Conservation (phyloP, 2,888 invertebrate genomes). For the Drosophila parthenogenetica region DNA sequence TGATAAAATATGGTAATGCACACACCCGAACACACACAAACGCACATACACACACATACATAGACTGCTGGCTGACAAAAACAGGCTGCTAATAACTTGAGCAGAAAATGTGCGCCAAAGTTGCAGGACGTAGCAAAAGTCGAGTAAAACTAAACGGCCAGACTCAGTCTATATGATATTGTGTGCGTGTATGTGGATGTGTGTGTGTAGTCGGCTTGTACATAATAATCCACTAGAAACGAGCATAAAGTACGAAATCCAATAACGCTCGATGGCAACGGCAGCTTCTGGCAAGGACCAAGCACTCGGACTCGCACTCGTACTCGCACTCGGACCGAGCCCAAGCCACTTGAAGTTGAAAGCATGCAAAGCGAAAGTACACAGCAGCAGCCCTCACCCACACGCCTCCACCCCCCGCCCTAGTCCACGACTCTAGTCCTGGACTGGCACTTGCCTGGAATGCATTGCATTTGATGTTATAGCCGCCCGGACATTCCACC, state of each 20-base stretch:
- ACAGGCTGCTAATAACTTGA: slow-evolving; percentile 81
- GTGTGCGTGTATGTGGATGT: slow-evolving; percentile 21
- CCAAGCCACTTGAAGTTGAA: slow-evolving; percentile 63
- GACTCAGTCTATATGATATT: slow-evolving; percentile 24
- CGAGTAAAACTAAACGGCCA: slow-evolving; percentile 71
- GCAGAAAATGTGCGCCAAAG: slow-evolving; percentile 79
- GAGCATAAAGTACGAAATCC: slow-evolving; percentile 81
- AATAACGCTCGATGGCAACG: slow-evolving; percentile 79
- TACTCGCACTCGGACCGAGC: slow-evolving; percentile 48
- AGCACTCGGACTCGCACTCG: slow-evolving; percentile 41
- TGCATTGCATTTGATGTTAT: slow-evolving; percentile 87
- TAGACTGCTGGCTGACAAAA: slow-evolving; percentile 71
- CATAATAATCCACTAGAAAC: slow-evolving; percentile 80
- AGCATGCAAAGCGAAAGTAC: slow-evolving; percentile 72
- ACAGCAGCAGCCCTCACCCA: slow-evolving; percentile 38
- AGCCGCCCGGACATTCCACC: slow-evolving; percentile 89
- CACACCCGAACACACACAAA: slow-evolving; percentile 62
- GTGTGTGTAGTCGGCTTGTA: slow-evolving; percentile 66
- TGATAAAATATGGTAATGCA: slow-evolving; percentile 82
- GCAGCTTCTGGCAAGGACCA: slow-evolving; percentile 68
- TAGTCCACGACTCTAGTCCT: neutral
- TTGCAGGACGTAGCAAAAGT: slow-evolving; percentile 80
- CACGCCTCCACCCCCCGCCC: neutral
- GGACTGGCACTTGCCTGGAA: slow-evolving; percentile 85
- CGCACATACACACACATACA: slow-evolving; percentile 36